A percentile compares a stretch with the other conserved stretches of the same genome.
phyloP scores from a whole-genome alignment of 2,888 invertebrate species.

The Xylota sylvarum region DNA sequence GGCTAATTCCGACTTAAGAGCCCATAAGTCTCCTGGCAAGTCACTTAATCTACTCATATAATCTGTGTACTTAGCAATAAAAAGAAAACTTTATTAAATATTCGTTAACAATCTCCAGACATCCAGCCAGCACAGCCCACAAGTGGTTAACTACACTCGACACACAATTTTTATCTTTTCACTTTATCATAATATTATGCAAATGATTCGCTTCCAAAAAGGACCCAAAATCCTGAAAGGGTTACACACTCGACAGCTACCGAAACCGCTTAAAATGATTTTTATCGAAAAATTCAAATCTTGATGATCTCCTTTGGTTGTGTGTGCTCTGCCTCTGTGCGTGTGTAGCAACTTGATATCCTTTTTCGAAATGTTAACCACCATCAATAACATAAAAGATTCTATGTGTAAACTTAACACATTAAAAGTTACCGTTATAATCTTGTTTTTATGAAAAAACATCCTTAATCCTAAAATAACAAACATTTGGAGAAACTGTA shows the following conservation, averaged over 20 bases:
- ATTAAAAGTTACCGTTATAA: conserved; percentile 71
- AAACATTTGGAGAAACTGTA: conserved; percentile 39
- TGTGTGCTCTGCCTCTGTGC: not conserved
- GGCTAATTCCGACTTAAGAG: not conserved
- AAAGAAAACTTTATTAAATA: conserved; percentile 12
- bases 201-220: conserved; percentile 16
- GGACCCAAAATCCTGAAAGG: conserved; percentile 14
- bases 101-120: not conserved
- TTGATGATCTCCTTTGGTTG: conserved; percentile 23
- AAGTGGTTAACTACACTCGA: conserved; percentile 31
- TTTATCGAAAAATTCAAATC: conserved; percentile 56
- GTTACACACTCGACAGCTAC: conserved; percentile 12
- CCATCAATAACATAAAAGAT: conserved; percentile 56
- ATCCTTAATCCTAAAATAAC: conserved; percentile 64
- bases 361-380: not conserved
- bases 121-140: conserved; percentile 11
- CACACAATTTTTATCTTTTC: conserved; percentile 56
- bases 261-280: conserved; percentile 20
- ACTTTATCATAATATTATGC: conserved; percentile 58
- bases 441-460: conserved; percentile 68
- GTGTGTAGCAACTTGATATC: not conserved
- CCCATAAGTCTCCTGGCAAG: not conserved
- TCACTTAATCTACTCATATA: not conserved
- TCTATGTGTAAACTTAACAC: conserved; percentile 57
- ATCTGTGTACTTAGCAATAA: conserved; percentile 3